A percentile compares a stretch with the other conserved stretches of the same genome.
Conservation (phyloP, 2,888 invertebrate genomes). For the Athripsodes cinereus region DNA sequence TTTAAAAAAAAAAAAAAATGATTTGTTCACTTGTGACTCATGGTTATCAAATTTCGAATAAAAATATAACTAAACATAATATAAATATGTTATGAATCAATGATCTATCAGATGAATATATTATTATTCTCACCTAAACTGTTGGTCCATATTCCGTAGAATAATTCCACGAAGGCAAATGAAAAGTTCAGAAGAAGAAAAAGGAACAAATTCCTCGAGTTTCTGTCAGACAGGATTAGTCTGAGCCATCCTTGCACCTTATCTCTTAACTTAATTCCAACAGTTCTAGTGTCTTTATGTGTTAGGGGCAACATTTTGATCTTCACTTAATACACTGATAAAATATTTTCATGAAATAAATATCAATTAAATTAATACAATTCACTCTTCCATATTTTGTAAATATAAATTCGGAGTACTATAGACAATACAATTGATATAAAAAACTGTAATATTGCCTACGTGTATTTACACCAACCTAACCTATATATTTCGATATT, state of each 20-base stretch:
- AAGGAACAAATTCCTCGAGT: slow-evolving; percentile 88
- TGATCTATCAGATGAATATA: no score
- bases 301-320: slow-evolving; percentile 65
- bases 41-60: no score
- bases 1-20: no score
- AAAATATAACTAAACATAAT: no score
- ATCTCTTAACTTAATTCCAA: slow-evolving; percentile 62
- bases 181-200: slow-evolving; percentile 90
- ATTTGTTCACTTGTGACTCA: no score
- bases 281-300: slow-evolving; percentile 65
- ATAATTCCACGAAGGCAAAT: slow-evolving; percentile 93
- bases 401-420: no score
- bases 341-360: no score
- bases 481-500: slow-evolving; percentile 11
- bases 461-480: slow-evolving; percentile 24
- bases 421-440: slow-evolving; percentile 28
- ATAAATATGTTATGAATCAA: no score
- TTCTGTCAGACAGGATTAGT: slow-evolving; percentile 86
- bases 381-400: no score
- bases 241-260: slow-evolving; percentile 72
- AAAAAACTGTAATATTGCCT: slow-evolving; percentile 28
- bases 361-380: no score
- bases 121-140: slow-evolving; percentile 61
- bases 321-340: neutral
- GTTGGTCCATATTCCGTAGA: slow-evolving; percentile 87